Percentiles rank a stretch among this genome's conserved stretches.
Evolutionary conservation across 2,888 invertebrate genomes (phyloP).

Genomic region (Carpatolechia fugitivella): DNA sequence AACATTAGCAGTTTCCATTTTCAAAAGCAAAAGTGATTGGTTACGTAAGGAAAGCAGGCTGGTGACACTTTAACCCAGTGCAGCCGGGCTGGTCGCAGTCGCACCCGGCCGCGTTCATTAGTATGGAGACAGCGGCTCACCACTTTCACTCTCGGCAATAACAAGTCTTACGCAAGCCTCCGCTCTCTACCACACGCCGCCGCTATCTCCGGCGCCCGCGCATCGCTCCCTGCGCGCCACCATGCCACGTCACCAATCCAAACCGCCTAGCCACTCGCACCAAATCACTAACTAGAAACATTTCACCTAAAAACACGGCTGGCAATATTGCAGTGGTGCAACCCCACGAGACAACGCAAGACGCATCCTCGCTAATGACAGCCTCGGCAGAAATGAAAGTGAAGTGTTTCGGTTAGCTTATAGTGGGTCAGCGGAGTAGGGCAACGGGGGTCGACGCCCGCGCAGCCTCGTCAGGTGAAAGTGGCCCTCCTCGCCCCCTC

Average conservation of each 20-base stretch:
- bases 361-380: conserved; percentile 70
- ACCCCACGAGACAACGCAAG: conserved; percentile 46
- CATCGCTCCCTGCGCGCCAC: conserved; percentile 17
- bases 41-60: conserved; percentile 61
- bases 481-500: conserved; percentile 62
- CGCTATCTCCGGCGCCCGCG: conserved; percentile 45
- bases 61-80: conserved; percentile 70
- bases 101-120: conserved; percentile 67
- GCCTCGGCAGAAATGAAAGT: conserved; percentile 72
- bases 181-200: conserved; percentile 56
- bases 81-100: conserved; percentile 46
- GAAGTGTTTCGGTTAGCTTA: conserved; percentile 68
- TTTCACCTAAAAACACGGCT: conserved; percentile 23
- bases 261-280: background rate
- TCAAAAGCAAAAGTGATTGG: conserved; percentile 50
- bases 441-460: conserved; percentile 74
- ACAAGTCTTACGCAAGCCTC: conserved; percentile 70
- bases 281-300: background rate
- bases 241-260: background rate
- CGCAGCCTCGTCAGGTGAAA: conserved; percentile 77
- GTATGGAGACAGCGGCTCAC: conserved; percentile 70
- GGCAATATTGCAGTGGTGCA: conserved; percentile 45
- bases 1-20: conserved; percentile 34
- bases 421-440: conserved; percentile 77
- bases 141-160: conserved; percentile 76